Percentiles rank a stretch among this genome's conserved stretches.
These are phyloP conservation scores for Athalia cordata DNA, from an alignment of 2,888 invertebrate genomes.

Conservation along the genomic window DNA sequence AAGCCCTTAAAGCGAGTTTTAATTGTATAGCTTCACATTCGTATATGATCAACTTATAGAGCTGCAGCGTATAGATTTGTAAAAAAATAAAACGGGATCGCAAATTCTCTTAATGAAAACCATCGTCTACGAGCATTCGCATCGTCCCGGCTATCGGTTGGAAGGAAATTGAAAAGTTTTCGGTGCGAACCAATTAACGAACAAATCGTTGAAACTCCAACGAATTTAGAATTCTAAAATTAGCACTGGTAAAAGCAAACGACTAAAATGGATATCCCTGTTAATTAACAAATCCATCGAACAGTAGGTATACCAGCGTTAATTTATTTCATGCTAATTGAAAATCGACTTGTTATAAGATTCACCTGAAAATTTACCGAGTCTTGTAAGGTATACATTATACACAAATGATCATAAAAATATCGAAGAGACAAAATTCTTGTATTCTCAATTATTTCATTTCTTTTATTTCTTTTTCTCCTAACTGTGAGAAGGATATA, in stretches of 20 bases:
- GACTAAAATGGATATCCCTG: background rate
- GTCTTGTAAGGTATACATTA: no score
- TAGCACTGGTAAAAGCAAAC: background rate
- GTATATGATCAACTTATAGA: no score
- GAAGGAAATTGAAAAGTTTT: constrained; percentile 2
- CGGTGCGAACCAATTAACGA: constrained; percentile 1
- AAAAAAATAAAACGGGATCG: no score
- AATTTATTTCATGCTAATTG: constrained; percentile 7
- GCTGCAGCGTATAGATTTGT: no score
- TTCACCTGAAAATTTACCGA: background rate
- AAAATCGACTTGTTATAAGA: background rate
- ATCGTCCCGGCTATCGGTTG: background rate
- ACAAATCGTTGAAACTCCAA: background rate
- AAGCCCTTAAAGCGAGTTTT: no score
- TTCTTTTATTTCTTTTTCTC: no score
- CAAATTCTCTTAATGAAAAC: no score
- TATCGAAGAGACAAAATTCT: background rate
- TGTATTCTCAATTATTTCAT: background rate
- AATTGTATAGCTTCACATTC: no score
- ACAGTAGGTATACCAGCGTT: background rate
- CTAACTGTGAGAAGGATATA: no score
- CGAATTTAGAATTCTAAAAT: background rate
- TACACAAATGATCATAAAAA: background rate
- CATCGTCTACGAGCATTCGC: background rate
- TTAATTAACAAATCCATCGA: background rate